phyloP scores from a whole-genome alignment of 2,113 vertebrate species.

The Strigops habroptila region DNA sequence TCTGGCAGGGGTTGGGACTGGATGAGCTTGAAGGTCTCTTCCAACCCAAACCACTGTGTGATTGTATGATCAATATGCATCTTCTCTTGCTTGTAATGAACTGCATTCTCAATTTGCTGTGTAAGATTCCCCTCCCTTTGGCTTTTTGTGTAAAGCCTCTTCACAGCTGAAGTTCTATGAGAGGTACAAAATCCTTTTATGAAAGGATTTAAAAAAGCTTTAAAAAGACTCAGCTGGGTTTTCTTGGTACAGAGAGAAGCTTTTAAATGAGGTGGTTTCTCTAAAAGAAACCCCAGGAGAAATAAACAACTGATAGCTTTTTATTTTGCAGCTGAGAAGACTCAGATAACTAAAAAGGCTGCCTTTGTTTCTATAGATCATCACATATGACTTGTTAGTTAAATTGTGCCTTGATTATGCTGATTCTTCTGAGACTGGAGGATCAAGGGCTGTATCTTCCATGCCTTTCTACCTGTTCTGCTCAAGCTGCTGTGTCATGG shows the following conservation, averaged over 20 bases:
- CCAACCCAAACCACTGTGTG: neutral
- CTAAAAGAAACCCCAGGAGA: neutral
- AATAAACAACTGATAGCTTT: neutral
- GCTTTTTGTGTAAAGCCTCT: neutral
- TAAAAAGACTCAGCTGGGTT: neutral
- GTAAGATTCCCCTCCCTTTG: rapidly evolving
- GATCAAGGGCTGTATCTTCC: neutral
- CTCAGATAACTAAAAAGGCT: neutral
- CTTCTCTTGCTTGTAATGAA: neutral
- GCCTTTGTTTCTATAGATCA: neutral
- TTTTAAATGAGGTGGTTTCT: neutral
- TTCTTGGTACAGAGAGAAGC: neutral
- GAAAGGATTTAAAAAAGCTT: neutral
- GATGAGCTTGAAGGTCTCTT: neutral
- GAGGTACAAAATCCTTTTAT: neutral
- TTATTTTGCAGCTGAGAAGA: neutral
- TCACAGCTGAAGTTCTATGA: neutral
- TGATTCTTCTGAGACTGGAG: neutral
- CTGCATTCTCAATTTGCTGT: neutral
- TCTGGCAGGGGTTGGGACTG: neutral
- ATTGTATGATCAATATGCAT: neutral
- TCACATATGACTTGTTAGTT: neutral
- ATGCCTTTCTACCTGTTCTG: neutral
- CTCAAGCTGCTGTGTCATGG: neutral
- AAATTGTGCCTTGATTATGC: neutral